Conservation (phyloP, 2,113 vertebrate species). For the Rhombomys opimus region DNA sequence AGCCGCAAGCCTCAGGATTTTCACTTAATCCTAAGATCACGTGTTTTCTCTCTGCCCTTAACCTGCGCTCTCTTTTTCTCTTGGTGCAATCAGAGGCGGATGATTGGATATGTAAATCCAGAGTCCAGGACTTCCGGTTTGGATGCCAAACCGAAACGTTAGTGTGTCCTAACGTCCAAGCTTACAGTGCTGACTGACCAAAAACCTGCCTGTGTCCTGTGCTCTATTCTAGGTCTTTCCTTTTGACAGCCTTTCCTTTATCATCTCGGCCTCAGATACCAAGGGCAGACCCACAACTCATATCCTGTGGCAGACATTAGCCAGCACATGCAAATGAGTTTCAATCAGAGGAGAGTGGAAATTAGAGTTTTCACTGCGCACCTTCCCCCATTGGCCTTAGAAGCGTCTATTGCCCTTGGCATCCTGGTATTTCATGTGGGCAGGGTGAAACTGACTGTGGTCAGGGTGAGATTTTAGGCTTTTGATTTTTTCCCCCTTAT, state of each 20-base stretch:
- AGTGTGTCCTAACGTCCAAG: background rate
- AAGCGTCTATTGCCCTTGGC: constrained; percentile 71
- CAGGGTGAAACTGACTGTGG: constrained; percentile 82
- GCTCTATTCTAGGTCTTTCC: background rate
- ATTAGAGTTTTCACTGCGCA: background rate
- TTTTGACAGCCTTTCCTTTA: constrained; percentile 37
- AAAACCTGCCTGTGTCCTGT: background rate
- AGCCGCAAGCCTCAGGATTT: background rate
- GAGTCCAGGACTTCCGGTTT: background rate
- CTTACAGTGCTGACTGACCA: background rate
- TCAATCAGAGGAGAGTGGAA: constrained; percentile 73
- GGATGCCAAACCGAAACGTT: background rate
- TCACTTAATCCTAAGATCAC: background rate
- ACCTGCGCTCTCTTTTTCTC: background rate
- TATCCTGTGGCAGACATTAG: constrained; percentile 73
- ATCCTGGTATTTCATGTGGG: constrained; percentile 82
- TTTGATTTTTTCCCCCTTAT: constrained; percentile 79
- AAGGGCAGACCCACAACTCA: constrained; percentile 52
- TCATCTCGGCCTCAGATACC: constrained; percentile 22
- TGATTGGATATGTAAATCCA: background rate
- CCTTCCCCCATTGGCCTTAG: constrained; percentile 22
- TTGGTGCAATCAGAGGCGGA: background rate
- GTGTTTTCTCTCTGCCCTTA: background rate
- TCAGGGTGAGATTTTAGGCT: constrained; percentile 79
- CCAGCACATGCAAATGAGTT: constrained; percentile 74